A percentile compares a stretch with the other conserved stretches of the same genome.
Evolutionary conservation across 1,140 invertebrate species (phyloP).

Genomic region (Conus ventricosus): DNA sequence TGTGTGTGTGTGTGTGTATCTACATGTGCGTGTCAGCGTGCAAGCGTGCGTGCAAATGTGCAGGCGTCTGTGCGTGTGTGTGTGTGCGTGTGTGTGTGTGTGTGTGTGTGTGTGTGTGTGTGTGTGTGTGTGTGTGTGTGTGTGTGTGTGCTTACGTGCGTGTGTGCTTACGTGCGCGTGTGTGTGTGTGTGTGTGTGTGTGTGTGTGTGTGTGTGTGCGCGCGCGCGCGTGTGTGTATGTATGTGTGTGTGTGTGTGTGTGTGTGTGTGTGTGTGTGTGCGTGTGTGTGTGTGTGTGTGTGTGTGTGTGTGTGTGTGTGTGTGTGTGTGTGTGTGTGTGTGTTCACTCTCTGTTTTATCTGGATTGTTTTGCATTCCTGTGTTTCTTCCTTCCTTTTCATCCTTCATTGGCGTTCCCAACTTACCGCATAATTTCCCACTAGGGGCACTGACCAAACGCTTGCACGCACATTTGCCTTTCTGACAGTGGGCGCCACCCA

Average conservation of each 20-base stretch:
- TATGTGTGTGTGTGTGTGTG: conserved; percentile 2
- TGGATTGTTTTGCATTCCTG: background rate
- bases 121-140: background rate
- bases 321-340: background rate
- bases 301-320: conserved; percentile 15
- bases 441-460: too few species aligned
- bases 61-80: too few species aligned
- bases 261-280: background rate
- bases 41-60: too few species aligned
- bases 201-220: background rate
- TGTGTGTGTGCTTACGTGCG: background rate
- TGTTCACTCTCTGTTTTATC: background rate
- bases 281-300: background rate
- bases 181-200: background rate
- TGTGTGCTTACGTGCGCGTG: background rate
- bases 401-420: background rate
- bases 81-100: background rate
- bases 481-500: background rate
- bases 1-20: too few species aligned
- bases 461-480: too few species aligned
- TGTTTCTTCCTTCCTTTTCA: background rate
- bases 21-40: too few species aligned
- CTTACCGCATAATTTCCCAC: too few species aligned
- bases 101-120: background rate
- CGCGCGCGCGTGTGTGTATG: background rate